Percentiles rank a stretch among this genome's conserved stretches.
Conservation (phyloP, 2,113 vertebrate species). For the Sarotherodon lohbergeri region DNA sequence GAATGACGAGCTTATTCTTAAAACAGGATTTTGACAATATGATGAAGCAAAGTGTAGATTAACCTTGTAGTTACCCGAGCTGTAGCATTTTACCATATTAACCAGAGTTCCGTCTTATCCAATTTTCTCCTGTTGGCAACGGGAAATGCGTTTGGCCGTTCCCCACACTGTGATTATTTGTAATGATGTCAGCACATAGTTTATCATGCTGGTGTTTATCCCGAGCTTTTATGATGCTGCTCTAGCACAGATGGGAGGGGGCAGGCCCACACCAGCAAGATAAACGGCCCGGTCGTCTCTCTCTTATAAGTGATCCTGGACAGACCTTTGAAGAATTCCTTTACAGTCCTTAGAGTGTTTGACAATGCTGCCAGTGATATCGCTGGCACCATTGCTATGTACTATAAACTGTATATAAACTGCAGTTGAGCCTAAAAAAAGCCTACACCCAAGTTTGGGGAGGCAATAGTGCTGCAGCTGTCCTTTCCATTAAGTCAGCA, state of each 20-base stretch:
- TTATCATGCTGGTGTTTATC: not conserved
- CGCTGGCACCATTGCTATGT: not conserved
- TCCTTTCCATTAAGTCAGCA: not conserved
- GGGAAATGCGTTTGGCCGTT: not conserved
- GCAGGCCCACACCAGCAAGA: not conserved
- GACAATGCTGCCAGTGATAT: not conserved
- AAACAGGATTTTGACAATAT: not conserved
- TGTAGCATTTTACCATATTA: not conserved
- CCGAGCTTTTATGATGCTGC: not conserved
- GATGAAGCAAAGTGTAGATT: not conserved
- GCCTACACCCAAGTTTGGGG: not conserved
- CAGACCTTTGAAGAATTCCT: not conserved
- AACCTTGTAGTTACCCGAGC: not conserved
- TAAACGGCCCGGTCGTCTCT: not conserved
- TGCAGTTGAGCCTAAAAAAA: not conserved
- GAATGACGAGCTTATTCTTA: not conserved
- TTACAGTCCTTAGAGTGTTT: not conserved
- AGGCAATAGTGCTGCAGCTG: not conserved
- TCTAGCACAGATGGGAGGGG: not conserved
- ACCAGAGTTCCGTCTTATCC: not conserved
- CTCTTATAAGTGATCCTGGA: not conserved
- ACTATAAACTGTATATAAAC: not conserved
- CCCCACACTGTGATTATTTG: not conserved
- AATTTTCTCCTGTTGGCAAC: not conserved
- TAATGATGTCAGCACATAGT: not conserved